These are phyloP conservation scores for Bilobella aurantiaca DNA, from an alignment of 1,140 invertebrate species.

Conservation along the genomic window DNA sequence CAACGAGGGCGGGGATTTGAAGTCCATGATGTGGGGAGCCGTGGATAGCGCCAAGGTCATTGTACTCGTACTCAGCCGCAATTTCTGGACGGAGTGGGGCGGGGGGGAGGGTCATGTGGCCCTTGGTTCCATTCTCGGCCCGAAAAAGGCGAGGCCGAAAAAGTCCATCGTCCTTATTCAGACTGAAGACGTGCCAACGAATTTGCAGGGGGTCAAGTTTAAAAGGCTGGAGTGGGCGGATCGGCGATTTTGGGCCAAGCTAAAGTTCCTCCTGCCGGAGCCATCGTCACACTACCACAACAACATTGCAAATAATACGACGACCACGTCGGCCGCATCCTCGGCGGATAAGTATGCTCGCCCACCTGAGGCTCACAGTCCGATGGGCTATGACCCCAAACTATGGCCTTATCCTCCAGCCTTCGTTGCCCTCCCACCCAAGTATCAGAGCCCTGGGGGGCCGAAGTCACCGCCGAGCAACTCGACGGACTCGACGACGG, in stretches of 20 bases:
- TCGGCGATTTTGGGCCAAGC: conserved; percentile 22
- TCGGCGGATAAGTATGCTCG: neutral
- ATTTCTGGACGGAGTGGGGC: conserved; percentile 79
- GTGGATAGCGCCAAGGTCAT: conserved; percentile 43
- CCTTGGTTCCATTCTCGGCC: conserved; percentile 74
- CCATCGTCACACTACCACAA: conserved; percentile 29
- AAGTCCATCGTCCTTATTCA: conserved; percentile 20
- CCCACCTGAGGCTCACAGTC: too few relatives aligned
- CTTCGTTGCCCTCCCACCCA: too few relatives aligned
- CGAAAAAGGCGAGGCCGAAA: conserved; percentile 40
- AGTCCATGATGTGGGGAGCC: conserved; percentile 24
- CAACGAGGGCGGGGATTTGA: conserved; percentile 22
- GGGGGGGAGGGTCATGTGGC: conserved; percentile 72
- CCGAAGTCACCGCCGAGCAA: too few relatives aligned
- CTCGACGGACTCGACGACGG: too few relatives aligned
- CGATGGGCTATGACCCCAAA: too few relatives aligned
- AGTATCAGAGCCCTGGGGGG: too few relatives aligned
- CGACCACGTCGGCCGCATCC: conserved; percentile 23
- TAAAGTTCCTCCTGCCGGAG: conserved; percentile 27
- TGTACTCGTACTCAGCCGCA: conserved; percentile 68
- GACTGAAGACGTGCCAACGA: conserved; percentile 24
- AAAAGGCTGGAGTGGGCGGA: conserved; percentile 15
- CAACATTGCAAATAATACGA: conserved; percentile 33
- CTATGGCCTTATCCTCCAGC: too few relatives aligned
- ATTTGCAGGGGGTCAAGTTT: too few relatives aligned